phyloP scores from a whole-genome alignment of 1,140 invertebrate genomes.

The Aphelinus certus region DNA sequence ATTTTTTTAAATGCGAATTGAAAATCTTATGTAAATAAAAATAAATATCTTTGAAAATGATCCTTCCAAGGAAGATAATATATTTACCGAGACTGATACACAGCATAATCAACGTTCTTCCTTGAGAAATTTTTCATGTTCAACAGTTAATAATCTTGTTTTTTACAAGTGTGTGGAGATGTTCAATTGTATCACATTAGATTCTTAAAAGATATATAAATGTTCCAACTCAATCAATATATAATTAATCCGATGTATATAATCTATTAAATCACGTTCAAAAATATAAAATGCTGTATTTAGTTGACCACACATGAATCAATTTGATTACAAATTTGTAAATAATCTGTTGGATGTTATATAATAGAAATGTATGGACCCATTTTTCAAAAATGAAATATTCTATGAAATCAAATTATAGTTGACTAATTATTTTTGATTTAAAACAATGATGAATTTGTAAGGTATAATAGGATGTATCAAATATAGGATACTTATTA shows the following conservation, averaged over 20 bases:
- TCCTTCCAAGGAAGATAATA: background rate
- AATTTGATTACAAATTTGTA: background rate
- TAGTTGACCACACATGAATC: too few species aligned
- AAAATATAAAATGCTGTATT: too few species aligned
- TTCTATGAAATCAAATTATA: constrained; percentile 3
- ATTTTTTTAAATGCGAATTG: too few species aligned
- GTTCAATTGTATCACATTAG: too few species aligned
- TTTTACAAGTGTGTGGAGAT: background rate
- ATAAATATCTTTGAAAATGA: too few species aligned
- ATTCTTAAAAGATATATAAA: too few species aligned
- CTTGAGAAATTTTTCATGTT: background rate
- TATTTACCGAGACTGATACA: background rate
- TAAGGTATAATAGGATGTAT: background rate
- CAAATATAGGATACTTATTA: too few species aligned
- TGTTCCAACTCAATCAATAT: too few species aligned
- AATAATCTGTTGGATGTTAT: background rate
- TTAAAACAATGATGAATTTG: background rate
- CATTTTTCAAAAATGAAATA: background rate
- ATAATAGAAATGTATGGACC: background rate
- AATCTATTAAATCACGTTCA: too few species aligned
- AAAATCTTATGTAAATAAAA: too few species aligned
- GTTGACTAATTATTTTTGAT: constrained; percentile 1
- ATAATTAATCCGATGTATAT: too few species aligned
- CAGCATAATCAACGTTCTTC: constrained; percentile 8
- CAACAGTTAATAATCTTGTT: background rate